Evolutionary conservation across 2,797 vertebrate genomes (phyloP), one percentile per base, ranked within the genome.

Genomic region (Lutjanus argentimaculatus): DNA sequence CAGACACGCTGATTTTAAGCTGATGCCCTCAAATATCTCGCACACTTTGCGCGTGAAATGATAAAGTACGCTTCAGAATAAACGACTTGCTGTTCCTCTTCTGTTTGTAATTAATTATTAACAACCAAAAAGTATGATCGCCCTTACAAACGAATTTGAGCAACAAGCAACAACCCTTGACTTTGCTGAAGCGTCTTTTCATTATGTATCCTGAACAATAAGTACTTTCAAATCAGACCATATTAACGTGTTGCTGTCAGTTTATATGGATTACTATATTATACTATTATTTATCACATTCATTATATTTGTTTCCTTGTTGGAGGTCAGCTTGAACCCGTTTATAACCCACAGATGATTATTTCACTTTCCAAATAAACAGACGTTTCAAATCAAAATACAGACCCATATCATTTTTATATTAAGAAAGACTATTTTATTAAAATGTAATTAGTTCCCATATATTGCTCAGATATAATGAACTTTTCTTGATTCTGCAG

Each of bases 291-390:
- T 49, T 4, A 40, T 48, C n/a, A 42, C 48, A 43, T 51, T 40
- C 2, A 72, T 69, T 72, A 25, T 55, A 43, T 72, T 43, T 56
- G 8, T 63, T 69, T 53, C 52, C 30, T 61, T 21, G 45, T 46
- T 45, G 43, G 14, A 65, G 17, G 1, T 43, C 7, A 48, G 1
- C 51, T 55, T 62, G 15, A 53, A 36, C 3, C 7, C 19, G 14
- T n/a, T 46, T 3, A 7, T 43, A 14, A 68, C 11, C 17, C 8
- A n/a, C 43, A 36, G 51, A 56, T 56, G 46, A 9, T 78, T 7
- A 36, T 59, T 46, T 43, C 15, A 42, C 57, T 56, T 57, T 25
- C 5, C 4, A 70, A 74, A 81, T 64, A 52, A 80, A 52, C 19
- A n/a, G 4, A 53, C 10, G 3, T 16, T 6, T 12, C 10, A 6